Base-by-base conservation (phyloP, 2,888 invertebrate species). In the Hemaris fuciformis region DNA sequence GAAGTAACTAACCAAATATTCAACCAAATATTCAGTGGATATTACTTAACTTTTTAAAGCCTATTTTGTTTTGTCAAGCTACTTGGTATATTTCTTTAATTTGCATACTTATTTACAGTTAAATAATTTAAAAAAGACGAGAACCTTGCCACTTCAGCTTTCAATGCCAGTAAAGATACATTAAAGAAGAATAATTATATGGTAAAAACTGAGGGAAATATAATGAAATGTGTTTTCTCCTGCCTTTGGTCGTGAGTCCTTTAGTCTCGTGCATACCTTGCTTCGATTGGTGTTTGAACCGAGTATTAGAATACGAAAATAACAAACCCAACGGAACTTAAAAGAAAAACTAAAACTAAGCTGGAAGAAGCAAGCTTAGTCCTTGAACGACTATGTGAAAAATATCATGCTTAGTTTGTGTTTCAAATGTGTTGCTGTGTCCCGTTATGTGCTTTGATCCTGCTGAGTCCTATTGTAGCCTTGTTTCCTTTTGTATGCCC, bases 241-340 rank as follows among this genome's bases (percentile, higher is more conserved):
- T 80, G 18, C 81, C 83, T 3, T 57, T 81, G 7, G 4, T 81
- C 42, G 76, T 79, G 0, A 80, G 80, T 63, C 82, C 81, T 0
- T 83, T 79, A 43, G 77, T 82, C 1, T 82, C 82, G 0, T 81
- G 82, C 38, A 74, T 80, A 41, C 81, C 83, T 0, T 81, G 76
- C 15, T 81, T 63, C 60, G 78, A 82, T 31, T 81, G 81, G 57
- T 83, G 82, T 20, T 76, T 81, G 72, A 69, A 80, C 43, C 69
- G 64, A 5, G 64, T 81, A 0, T 68, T 71, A n/a, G 77, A 80
- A 0, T 74, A 78, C 18, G 68, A 76, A 8, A 58, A 67, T 38
- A 60, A 65, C 13, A 15, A 43, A 48, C 3, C 10, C 5, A 41
- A 62, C 43, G 13, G 22, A 45, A 60, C 46, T 42, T 42, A 42